phyloP scores from a whole-genome alignment of 64 coral and sea anemone genomes.

The Acropora yongei region DNA sequence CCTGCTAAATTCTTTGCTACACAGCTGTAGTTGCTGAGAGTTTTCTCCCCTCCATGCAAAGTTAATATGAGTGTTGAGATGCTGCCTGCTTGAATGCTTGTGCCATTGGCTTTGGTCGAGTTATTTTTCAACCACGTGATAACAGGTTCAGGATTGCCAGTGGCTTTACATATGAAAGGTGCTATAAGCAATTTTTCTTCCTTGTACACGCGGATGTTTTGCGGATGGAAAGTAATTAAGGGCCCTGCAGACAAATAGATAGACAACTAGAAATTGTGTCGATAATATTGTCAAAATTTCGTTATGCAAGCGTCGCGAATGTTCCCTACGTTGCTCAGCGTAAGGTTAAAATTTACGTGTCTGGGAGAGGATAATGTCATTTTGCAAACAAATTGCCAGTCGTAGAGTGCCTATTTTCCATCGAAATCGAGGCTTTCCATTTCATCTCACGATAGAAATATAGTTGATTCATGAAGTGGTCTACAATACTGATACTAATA shows the following conservation, averaged over 20 bases:
- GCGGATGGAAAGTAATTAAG: background rate
- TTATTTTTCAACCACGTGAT: constrained; percentile 14
- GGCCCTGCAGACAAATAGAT: background rate
- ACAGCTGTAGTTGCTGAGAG: background rate
- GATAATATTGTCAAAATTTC: background rate
- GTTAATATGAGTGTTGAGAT: background rate
- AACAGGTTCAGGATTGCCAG: background rate
- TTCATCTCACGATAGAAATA: too few species aligned
- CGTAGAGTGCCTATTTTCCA: too few species aligned
- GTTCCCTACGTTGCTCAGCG: too few species aligned
- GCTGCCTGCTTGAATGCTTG: background rate
- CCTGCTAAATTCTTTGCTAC: background rate
- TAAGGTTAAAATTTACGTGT: too few species aligned
- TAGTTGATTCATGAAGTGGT: too few species aligned
- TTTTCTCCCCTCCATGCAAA: background rate
- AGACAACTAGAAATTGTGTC: background rate
- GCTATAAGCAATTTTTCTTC: background rate
- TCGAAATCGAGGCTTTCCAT: too few species aligned
- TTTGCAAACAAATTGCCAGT: too few species aligned
- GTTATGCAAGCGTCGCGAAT: too few species aligned
- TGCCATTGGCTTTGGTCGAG: background rate
- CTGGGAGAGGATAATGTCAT: too few species aligned
- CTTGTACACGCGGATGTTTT: background rate
- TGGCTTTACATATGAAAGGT: background rate
- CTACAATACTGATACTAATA: too few species aligned